Percentiles rank a stretch among this genome's conserved stretches.
Conservation (phyloP, 2,888 invertebrate species). For the Mellilla xanthometata region DNA sequence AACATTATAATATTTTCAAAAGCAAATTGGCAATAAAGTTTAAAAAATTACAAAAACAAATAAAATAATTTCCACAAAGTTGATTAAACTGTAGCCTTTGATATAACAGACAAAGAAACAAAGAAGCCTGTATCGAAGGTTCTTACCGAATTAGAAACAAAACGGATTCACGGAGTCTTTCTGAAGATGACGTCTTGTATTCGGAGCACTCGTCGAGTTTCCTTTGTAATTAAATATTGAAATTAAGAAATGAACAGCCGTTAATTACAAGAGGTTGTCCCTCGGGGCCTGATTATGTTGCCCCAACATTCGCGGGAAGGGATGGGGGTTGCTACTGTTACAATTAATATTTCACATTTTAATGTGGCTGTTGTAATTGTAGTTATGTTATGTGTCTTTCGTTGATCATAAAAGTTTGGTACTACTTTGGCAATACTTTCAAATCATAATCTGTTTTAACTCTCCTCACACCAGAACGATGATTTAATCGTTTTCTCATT, state of each 20-base stretch:
- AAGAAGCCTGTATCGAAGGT: slow-evolving; percentile 63
- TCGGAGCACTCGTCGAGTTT: slow-evolving; percentile 77
- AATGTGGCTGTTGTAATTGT: slow-evolving; percentile 48
- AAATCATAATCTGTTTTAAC: no score
- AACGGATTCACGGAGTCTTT: slow-evolving; percentile 69
- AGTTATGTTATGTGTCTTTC: slow-evolving; percentile 25
- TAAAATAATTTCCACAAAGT: slow-evolving; percentile 23
- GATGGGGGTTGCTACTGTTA: slow-evolving; percentile 64
- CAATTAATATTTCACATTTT: slow-evolving; percentile 75
- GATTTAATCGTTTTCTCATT: no score
- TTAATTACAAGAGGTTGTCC: slow-evolving; percentile 83
- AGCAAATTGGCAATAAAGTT: no score
- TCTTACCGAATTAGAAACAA: slow-evolving; percentile 69
- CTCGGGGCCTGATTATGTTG: slow-evolving; percentile 78
- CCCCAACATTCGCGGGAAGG: slow-evolving; percentile 73
- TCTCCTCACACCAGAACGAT: no score
- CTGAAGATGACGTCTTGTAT: slow-evolving; percentile 79
- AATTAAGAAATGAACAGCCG: slow-evolving; percentile 84
- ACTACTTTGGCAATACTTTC: no score
- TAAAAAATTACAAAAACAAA: no score
- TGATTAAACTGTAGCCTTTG: slow-evolving; percentile 56
- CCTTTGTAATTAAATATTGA: slow-evolving; percentile 84
- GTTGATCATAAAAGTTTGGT: neutral
- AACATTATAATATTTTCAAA: no score
- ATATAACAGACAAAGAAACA: slow-evolving; percentile 63